Conservation (phyloP, 1,140 invertebrate genomes). For the Phocides pigmalion region DNA sequence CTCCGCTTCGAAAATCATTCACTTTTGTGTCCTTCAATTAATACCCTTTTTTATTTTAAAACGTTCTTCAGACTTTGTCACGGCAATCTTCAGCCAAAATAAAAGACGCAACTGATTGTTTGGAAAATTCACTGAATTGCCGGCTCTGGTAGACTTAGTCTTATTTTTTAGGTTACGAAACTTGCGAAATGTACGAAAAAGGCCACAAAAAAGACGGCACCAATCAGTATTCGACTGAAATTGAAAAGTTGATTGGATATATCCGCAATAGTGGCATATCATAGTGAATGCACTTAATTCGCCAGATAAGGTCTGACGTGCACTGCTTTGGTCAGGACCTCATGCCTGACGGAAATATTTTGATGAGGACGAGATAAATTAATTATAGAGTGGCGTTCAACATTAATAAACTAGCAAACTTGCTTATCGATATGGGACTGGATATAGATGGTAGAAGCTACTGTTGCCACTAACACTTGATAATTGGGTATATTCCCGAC, state of each 20-base stretch:
- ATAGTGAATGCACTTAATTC: constrained; percentile 22
- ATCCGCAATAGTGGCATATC: constrained; percentile 38
- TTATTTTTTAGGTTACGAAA: constrained; percentile 1
- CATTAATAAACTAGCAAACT: constrained; percentile 58
- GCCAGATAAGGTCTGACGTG: constrained; percentile 26
- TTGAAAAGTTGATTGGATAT: constrained; percentile 34
- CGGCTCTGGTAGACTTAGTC: background rate
- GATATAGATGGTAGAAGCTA: constrained; percentile 38
- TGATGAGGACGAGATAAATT: constrained; percentile 73
- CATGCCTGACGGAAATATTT: constrained; percentile 63
- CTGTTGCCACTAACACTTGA: background rate
- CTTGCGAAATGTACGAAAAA: constrained; percentile 2
- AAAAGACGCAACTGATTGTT: constrained; percentile 12
- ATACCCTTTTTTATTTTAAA: constrained; percentile 32
- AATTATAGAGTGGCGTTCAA: constrained; percentile 59
- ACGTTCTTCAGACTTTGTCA: constrained; percentile 10
- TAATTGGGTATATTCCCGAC: background rate
- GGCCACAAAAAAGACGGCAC: constrained; percentile 13
- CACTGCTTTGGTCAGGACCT: constrained; percentile 55
- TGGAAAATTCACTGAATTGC: constrained; percentile 5
- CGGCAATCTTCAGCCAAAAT: constrained; percentile 25
- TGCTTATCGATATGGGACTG: constrained; percentile 55
- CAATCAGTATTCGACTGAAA: constrained; percentile 7
- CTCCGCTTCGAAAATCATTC: constrained; percentile 38
- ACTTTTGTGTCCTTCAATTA: constrained; percentile 31